phyloP scores from a whole-genome alignment of 2,888 invertebrate species.

The Piscicola geometra region DNA sequence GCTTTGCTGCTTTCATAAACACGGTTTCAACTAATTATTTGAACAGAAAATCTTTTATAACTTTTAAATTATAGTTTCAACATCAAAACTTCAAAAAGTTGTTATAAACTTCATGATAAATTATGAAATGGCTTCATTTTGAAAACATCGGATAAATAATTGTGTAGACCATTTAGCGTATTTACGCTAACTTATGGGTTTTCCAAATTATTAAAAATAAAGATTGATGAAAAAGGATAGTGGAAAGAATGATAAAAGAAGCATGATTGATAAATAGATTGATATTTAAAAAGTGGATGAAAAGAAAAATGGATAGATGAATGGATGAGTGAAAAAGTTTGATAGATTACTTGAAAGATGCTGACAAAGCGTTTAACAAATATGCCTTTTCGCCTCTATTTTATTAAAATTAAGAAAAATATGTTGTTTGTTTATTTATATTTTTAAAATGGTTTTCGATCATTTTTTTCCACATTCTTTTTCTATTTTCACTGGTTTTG shows the following conservation, averaged over 20 bases:
- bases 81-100: no score
- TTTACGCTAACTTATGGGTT: no score
- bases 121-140: no score
- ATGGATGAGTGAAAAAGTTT: background rate
- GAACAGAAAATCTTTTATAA: no score
- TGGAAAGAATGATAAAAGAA: background rate
- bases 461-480: background rate
- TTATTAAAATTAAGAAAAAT: no score
- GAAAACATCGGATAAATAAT: no score
- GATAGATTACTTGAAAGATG: background rate
- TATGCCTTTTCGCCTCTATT: background rate
- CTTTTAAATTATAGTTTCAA: no score
- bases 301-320: background rate
- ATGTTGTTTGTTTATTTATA: background rate
- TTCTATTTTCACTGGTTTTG: background rate
- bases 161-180: no score
- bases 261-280: background rate
- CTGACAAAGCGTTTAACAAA: conserved; percentile 6
- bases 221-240: background rate
- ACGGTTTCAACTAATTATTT: no score
- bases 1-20: no score
- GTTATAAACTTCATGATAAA: no score
- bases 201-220: background rate
- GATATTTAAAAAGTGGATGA: background rate
- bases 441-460: background rate